These are phyloP conservation scores for Platorchestia sp. DNA, from an alignment of 1,140 invertebrate genomes.

Conservation along the genomic window DNA sequence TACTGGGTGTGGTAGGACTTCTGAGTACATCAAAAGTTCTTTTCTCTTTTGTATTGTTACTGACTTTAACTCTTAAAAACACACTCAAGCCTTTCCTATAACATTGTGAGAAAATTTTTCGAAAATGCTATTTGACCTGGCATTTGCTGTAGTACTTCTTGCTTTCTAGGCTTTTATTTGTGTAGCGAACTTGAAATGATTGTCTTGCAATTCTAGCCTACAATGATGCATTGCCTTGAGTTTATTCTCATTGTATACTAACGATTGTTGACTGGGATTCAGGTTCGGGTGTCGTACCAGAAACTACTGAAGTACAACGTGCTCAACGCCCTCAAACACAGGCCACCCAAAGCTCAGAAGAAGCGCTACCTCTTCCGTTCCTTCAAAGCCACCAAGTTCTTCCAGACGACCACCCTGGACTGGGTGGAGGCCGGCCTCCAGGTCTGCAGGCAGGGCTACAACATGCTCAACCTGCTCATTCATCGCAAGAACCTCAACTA, in stretches of 20 bases:
- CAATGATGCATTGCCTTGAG: too few species aligned
- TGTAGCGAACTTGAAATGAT: too few species aligned
- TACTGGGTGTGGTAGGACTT: too few species aligned
- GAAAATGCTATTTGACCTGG: too few species aligned
- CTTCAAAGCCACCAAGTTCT: conserved; percentile 99
- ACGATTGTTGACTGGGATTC: neutral
- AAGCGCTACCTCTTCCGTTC: conserved; percentile 98
- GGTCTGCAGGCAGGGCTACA: conserved; percentile 99
- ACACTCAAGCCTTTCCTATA: too few species aligned
- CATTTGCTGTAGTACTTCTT: too few species aligned
- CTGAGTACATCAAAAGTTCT: too few species aligned
- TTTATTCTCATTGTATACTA: neutral
- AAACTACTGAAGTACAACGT: conserved; percentile 99
- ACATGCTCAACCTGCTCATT: conserved; percentile 99
- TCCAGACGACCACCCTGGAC: conserved; percentile 98
- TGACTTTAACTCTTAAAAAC: too few species aligned
- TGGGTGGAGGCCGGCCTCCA: conserved; percentile 98
- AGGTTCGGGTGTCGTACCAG: conserved; percentile 99
- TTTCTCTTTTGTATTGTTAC: too few species aligned
- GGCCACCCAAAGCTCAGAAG: conserved; percentile 98
- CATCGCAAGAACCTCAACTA: conserved; percentile 99
- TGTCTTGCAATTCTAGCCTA: too few species aligned
- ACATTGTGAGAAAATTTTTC: too few species aligned
- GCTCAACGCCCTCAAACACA: conserved; percentile 96
- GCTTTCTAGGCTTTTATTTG: too few species aligned